A percentile compares a stretch with the other conserved stretches of the same genome.
Conservation (phyloP, 2,797 vertebrate genomes). For the Octomys mimax region DNA sequence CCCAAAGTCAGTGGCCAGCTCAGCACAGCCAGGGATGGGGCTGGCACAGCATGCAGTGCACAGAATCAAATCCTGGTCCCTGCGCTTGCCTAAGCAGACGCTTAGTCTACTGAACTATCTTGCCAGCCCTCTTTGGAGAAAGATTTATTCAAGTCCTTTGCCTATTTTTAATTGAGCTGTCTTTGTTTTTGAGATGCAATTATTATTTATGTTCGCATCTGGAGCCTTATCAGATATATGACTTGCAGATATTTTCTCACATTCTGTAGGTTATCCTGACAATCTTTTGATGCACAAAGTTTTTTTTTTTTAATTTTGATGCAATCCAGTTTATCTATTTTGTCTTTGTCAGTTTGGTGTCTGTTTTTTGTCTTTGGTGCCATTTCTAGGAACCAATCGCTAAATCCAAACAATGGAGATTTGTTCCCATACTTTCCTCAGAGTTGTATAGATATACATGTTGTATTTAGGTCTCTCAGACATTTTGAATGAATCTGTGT, state of each 20-base stretch:
- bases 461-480: conserved; percentile 8
- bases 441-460: not conserved
- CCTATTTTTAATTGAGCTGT: not conserved
- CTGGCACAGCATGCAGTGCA: too few relatives aligned
- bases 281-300: not conserved
- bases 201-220: conserved; percentile 37
- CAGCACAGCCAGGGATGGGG: too few relatives aligned
- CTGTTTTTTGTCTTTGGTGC: not conserved
- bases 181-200: conserved; percentile 32
- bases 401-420: not conserved
- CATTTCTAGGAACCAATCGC: not conserved
- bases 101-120: too few relatives aligned
- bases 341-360: not conserved
- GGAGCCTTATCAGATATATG: conserved; percentile 14
- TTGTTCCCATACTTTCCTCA: not conserved
- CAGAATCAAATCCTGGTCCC: too few relatives aligned
- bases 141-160: conserved; percentile 5
- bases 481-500: conserved; percentile 25
- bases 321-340: conserved; percentile 26
- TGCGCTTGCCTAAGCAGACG: too few relatives aligned
- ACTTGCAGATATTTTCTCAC: conserved; percentile 15
- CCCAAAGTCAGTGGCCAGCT: too few relatives aligned
- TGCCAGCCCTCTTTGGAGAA: not conserved
- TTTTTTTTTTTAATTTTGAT: conserved; percentile 26
- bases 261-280: conserved; percentile 7